Conservation (phyloP, 2,888 invertebrate genomes). For the Diarsia dahlii region DNA sequence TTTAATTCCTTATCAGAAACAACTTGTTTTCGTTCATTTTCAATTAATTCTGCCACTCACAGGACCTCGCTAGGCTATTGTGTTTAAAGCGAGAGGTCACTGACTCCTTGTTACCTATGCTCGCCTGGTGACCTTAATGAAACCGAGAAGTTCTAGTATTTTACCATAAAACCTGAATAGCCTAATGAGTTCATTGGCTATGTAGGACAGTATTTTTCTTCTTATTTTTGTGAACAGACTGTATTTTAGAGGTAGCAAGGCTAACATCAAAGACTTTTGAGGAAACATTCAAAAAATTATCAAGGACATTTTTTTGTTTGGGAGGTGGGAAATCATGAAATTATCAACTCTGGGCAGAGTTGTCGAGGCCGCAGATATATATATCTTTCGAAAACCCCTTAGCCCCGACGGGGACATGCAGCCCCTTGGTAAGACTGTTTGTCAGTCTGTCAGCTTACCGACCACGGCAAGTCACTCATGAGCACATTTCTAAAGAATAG, state of each 20-base stretch:
- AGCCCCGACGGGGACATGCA: no score
- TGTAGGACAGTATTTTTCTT: background rate
- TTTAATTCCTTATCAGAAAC: conserved; percentile 39
- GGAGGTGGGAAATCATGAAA: no score
- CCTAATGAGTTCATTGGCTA: background rate
- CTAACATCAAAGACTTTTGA: background rate
- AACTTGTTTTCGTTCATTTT: conserved; percentile 35
- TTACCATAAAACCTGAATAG: background rate
- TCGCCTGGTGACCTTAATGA: conserved; percentile 39
- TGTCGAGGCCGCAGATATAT: no score
- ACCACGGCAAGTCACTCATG: background rate
- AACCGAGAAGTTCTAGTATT: conserved; percentile 3
- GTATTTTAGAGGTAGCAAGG: background rate
- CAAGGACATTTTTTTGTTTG: no score
- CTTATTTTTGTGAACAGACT: background rate
- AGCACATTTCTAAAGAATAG: background rate
- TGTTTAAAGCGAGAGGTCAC: conserved; percentile 32
- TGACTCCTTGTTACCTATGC: conserved; percentile 15
- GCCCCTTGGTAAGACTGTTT: background rate
- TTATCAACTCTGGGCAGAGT: no score
- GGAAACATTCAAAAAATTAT: no score
- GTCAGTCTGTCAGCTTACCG: background rate
- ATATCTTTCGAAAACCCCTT: no score
- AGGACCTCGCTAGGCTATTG: conserved; percentile 36
- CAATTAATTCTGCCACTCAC: conserved; percentile 26